Evolutionary conservation across 2,113 vertebrate genomes (phyloP).

Genomic region (Bujurquina vittata): DNA sequence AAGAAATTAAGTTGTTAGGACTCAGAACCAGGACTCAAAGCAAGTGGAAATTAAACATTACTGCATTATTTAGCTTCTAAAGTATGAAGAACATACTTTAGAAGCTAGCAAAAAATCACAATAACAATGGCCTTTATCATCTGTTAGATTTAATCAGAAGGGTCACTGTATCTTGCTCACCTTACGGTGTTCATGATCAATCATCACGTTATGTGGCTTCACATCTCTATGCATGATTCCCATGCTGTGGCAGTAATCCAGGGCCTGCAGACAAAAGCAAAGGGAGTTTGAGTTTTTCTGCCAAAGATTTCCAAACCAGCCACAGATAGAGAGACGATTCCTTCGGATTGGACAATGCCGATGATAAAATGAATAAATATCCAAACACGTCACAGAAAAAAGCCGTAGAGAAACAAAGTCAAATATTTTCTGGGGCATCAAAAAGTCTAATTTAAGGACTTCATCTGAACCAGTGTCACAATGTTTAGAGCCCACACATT

Average conservation of each 20-base stretch:
- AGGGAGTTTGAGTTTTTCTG: not conserved
- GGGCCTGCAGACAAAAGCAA: constrained; percentile 59
- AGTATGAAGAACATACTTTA: constrained; percentile 20
- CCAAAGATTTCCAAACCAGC: not conserved
- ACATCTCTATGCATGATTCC: constrained; percentile 91
- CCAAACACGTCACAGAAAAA: too few species aligned
- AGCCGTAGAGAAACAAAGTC: not conserved
- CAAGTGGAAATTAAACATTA: not conserved
- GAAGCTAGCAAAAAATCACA: not conserved
- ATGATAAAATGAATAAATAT: not conserved
- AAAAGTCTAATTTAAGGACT: not conserved
- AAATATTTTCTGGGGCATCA: not conserved
- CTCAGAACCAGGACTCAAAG: not conserved
- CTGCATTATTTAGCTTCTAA: not conserved
- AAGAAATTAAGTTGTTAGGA: not conserved
- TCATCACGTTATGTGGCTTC: constrained; percentile 91
- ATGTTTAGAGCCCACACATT: not conserved
- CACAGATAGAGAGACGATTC: not conserved
- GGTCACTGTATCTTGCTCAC: constrained; percentile 51
- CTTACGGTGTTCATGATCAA: constrained; percentile 90
- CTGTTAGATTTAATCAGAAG: not conserved
- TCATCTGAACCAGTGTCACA: not conserved
- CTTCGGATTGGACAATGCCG: not conserved
- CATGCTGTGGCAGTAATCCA: constrained; percentile 88
- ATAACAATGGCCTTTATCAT: not conserved